Base-by-base conservation (phyloP, 2,113 vertebrate genomes). In the Tinamus guttatus region DNA sequence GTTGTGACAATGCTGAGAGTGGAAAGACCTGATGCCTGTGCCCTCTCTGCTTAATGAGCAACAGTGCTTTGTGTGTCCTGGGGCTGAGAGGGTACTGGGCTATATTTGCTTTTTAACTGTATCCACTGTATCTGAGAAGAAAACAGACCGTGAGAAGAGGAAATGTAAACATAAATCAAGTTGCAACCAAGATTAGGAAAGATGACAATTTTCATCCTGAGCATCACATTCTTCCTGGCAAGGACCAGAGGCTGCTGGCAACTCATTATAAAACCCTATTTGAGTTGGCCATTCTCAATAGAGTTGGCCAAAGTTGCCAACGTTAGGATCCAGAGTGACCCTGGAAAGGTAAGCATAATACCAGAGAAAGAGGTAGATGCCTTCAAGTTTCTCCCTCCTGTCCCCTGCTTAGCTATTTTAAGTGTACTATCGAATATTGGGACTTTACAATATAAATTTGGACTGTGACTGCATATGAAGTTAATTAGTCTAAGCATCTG, bases 161-260 rank as follows among this genome's bases (percentile, higher is more conserved):
- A 59, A 13, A 7, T 41, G 12, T 51, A 41, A 51, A 68, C 68
- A 30, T 24, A 28, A 68, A 30, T 12, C 24, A 59, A 41, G 30
- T 30, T 24, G 54, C 8, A 60, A 15, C 11, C 19, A 59, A 51
- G 19, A n/a, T 6, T 28, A 30, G 45, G 47, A 30, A 76, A 18
- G 28, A 41, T 34, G 28, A 13, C 4, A 21, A 21, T 19, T 86
- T 77, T 34, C 34, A 41, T 28, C 14, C 9, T 19, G 22, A 68
- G 38, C 0, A 3, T 36, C 43, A 12, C 15, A 36, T 7, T 64
- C 59, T 25, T 30, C 11, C 32, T 36, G 30, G 19, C 2, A 0
- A 62, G 6, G 43, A 49, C 22, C 28, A 6, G 18, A 51, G 22
- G 24, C 62, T 58, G 40, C 21, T 47, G 27, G 17, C 27, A 75